phyloP scores from a whole-genome alignment of 2,888 invertebrate species.

The Schrankia costaestrigalis region DNA sequence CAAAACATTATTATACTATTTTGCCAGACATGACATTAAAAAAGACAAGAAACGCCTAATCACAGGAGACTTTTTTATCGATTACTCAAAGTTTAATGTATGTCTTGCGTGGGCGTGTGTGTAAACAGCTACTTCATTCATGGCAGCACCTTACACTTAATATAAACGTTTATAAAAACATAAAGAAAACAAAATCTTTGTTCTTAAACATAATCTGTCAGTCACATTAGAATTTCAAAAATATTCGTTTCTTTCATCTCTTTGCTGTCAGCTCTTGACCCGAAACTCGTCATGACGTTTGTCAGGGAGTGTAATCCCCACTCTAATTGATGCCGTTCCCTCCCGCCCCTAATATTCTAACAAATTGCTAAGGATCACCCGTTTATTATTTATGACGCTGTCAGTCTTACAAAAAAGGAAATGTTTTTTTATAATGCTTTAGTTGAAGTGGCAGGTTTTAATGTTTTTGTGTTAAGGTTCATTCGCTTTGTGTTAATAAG shows the following conservation, averaged over 20 bases:
- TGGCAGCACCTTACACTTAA: no score
- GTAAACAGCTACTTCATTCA: no score
- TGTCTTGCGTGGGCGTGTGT: no score
- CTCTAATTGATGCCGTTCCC: constrained; percentile 29
- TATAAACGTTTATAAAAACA: no score
- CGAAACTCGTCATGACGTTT: constrained; percentile 24
- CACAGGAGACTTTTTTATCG: no score
- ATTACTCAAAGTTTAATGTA: no score
- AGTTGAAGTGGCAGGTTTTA: constrained; percentile 2
- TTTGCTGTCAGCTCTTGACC: constrained; percentile 25
- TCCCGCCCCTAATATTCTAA: constrained; percentile 30
- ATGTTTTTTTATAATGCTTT: constrained; percentile 9
- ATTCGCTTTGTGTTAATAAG: background rate
- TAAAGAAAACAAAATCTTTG: no score
- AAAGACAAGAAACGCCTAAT: no score
- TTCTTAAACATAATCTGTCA: no score
- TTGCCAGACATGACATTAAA: no score
- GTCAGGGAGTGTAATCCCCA: constrained; percentile 31
- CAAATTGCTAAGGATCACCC: constrained; percentile 33
- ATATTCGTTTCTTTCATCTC: constrained; percentile 1
- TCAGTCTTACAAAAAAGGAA: constrained; percentile 15
- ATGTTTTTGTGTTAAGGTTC: constrained; percentile 1
- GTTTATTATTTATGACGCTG: constrained; percentile 33
- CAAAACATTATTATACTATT: no score
- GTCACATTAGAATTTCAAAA: background rate